Percentiles rank a stretch among this genome's conserved stretches.
These are phyloP conservation scores for Machimus atricapillus DNA, from an alignment of 2,888 invertebrate genomes.

Conservation along the genomic window DNA sequence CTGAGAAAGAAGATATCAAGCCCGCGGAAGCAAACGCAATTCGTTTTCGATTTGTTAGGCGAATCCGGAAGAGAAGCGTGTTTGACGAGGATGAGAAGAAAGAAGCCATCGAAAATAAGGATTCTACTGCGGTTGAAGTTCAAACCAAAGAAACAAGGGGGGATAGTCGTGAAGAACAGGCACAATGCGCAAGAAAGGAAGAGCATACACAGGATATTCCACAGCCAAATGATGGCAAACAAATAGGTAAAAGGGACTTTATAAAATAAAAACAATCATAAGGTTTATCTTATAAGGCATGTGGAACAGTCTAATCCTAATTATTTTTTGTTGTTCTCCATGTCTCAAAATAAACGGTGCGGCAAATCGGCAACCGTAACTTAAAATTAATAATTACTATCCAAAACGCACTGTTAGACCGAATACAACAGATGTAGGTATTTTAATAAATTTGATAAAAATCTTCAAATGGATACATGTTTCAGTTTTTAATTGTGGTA, in stretches of 20 bases:
- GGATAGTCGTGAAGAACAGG: neutral
- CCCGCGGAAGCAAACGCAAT: constrained; percentile 51
- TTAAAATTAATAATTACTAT: no score
- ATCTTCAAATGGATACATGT: no score
- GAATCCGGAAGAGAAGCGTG: constrained; percentile 56
- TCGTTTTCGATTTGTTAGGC: constrained; percentile 58
- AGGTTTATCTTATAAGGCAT: neutral
- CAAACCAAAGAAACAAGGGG: neutral
- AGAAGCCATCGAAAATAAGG: neutral
- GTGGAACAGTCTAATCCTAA: neutral
- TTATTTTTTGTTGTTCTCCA: neutral
- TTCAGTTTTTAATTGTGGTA: no score
- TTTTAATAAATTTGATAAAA: no score
- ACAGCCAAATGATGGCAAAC: neutral
- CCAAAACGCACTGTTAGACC: no score
- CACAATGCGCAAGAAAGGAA: neutral
- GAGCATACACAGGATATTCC: neutral
- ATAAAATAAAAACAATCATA: neutral
- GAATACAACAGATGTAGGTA: no score
- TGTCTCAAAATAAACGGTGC: no score
- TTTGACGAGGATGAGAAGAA: constrained; percentile 54
- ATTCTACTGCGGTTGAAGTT: neutral
- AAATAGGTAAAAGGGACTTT: neutral
- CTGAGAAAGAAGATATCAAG: neutral
- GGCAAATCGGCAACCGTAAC: no score